Base-by-base conservation (phyloP, 2,797 vertebrate species). In the Sebastes minor region DNA sequence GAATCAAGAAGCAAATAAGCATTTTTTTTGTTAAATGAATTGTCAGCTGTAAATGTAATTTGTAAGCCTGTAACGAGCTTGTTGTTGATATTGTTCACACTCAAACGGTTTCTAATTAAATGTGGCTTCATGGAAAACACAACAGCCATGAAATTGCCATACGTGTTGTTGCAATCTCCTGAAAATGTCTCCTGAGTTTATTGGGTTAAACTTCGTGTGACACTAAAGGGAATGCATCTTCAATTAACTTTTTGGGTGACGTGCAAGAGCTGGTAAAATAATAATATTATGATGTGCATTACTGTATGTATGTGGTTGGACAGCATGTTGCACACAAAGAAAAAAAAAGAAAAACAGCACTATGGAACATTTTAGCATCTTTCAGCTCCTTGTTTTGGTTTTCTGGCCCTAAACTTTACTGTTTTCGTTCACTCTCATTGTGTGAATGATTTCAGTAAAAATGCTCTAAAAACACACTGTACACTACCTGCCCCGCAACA, bases 101-200 rank as follows among this genome's bases (percentile, higher is more conserved):
- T 74, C 63, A 81, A 57, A 64, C 1, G 33, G 28, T 77, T 87
- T 90, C 72, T 81, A 88, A 90, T 90, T 92, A 84, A 86, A 85
- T 72, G n/a, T 30, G 38, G 68, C 68, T 83, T 81, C 59, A 60
- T 35, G 32, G 63, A 64, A 82, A 86, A 77, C 27, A 76, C 56
- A 86, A 73, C 46, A 79, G 75, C 67, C 81, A 76, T 86, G 81
- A 84, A 87, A 87, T 84, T 84, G 69, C 69, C 60, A 56, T 66
- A 62, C 49, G 23, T 73, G 67, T 73, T 76, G 81, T 55, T 53
- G 23, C 53, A 62, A 65, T 71, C 64, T 73, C 33, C 59, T 6
- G 27, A 52, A 79, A 74, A 59, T 65, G 57, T 75, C 63, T 74
- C n/a, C 2, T 13, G 10, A 60, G 55, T 80, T 73, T 23, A 60